A percentile compares a stretch with the other conserved stretches of the same genome.
phyloP scores from a whole-genome alignment of 23 tunicate genomes.

The Halocynthia roretzi region DNA sequence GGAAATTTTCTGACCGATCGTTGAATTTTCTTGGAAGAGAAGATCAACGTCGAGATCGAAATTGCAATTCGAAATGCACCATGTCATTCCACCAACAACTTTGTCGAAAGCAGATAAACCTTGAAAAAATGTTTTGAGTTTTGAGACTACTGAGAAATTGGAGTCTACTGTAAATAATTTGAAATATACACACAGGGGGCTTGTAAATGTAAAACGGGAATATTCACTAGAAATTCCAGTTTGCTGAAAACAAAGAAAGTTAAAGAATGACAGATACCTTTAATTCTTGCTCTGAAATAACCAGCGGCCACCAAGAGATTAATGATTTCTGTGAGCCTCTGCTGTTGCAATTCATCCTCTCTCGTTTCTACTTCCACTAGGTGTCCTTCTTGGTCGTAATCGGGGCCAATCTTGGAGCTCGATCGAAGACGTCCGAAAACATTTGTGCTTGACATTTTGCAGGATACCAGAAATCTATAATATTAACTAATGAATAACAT shows the following conservation, averaged over 20 bases:
- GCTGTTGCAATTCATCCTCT: constrained; percentile 83
- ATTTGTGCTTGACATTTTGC: constrained; percentile 12
- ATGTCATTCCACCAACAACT: constrained; percentile 95
- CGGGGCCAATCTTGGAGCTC: constrained; percentile 68
- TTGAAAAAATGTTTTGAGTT: neutral
- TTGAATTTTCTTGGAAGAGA: constrained; percentile 92
- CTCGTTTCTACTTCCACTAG: constrained; percentile 61
- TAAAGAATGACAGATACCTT: constrained; percentile 18
- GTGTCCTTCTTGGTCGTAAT: constrained; percentile 75
- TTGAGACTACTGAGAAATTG: no score
- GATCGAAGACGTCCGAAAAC: constrained; percentile 57
- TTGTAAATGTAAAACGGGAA: no score
- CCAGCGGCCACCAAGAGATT: constrained; percentile 89
- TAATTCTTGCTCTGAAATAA: constrained; percentile 86
- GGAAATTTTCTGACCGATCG: constrained; percentile 88
- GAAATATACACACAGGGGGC: no score
- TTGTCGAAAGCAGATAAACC: constrained; percentile 84
- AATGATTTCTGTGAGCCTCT: constrained; percentile 48
- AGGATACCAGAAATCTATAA: neutral
- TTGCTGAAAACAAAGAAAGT: no score
- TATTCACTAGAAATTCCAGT: no score
- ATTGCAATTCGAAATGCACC: constrained; percentile 87
- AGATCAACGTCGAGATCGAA: constrained; percentile 83
- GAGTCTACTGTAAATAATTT: no score
- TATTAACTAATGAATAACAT: no score